phyloP scores from a whole-genome alignment of 2,797 vertebrate genomes.

The Coluber constrictor region DNA sequence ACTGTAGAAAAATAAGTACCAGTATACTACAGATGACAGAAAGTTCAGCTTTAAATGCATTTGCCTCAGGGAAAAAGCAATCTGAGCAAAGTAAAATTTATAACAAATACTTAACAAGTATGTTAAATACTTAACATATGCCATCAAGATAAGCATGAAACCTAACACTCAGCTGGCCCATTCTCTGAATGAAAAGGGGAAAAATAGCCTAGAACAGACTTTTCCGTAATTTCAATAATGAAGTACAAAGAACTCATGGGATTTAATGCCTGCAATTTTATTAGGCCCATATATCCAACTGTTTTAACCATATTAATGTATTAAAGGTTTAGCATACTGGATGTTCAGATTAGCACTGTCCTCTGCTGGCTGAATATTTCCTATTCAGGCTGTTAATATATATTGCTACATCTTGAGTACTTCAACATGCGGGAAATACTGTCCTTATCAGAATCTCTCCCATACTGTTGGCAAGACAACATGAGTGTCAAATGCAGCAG shows the following conservation, averaged over 20 bases:
- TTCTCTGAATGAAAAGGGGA: slow-evolving; percentile 12
- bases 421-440: background rate
- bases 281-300: background rate
- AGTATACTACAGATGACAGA: background rate
- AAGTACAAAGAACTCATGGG: slow-evolving; percentile 1
- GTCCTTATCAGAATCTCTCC: background rate
- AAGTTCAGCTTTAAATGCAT: background rate
- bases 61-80: background rate
- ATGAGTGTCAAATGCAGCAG: background rate
- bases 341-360: background rate
- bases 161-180: slow-evolving; percentile 31
- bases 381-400: background rate
- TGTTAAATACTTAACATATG: slow-evolving; percentile 11
- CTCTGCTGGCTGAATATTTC: background rate
- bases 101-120: slow-evolving; percentile 15
- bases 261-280: slow-evolving; percentile 4
- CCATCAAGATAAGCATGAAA: slow-evolving; percentile 23
- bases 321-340: background rate
- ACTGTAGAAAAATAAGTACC: background rate
- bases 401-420: background rate
- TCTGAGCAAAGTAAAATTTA: slow-evolving; percentile 11
- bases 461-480: background rate
- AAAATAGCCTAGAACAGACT: slow-evolving; percentile 22
- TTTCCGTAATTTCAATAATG: slow-evolving; percentile 37
- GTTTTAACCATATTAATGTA: background rate